Percentiles rank a stretch among this genome's conserved stretches.
Conservation (phyloP, 2,888 invertebrate genomes). For the Troides oblongomaculatus region DNA sequence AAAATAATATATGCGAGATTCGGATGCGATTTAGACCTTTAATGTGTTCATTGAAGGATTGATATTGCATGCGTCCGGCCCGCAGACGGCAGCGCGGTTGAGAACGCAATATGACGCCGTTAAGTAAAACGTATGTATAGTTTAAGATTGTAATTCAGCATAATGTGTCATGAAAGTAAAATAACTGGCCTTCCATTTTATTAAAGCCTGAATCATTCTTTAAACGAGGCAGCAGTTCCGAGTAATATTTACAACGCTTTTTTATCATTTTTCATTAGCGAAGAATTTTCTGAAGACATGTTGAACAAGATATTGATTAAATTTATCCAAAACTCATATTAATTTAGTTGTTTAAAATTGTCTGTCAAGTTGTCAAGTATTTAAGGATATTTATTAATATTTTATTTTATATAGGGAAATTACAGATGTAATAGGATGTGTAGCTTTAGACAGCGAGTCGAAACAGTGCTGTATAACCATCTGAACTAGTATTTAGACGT, state of each 20-base stretch:
- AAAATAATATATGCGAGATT: constrained; percentile 12
- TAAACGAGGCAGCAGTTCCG: background rate
- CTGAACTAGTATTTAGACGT: no score
- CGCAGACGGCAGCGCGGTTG: background rate
- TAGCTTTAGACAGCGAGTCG: no score
- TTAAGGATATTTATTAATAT: no score
- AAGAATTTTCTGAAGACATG: no score
- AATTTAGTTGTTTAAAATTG: no score
- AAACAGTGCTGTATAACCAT: no score
- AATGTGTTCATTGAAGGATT: constrained; percentile 16
- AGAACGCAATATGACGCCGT: constrained; percentile 3
- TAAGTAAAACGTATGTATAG: constrained; percentile 16
- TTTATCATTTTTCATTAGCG: no score
- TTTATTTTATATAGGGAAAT: no score
- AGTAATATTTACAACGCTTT: background rate
- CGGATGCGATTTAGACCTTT: constrained; percentile 1
- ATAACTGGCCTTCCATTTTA: background rate
- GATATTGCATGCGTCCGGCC: background rate
- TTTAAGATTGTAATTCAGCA: constrained; percentile 11
- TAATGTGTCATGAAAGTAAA: constrained; percentile 13
- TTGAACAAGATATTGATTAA: no score
- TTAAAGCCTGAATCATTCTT: constrained; percentile 1
- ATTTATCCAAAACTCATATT: no score
- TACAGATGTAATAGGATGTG: no score
- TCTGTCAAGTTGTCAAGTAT: no score